phyloP scores from a whole-genome alignment of 1,140 invertebrate species.

The Amphibalanus amphitrite region DNA sequence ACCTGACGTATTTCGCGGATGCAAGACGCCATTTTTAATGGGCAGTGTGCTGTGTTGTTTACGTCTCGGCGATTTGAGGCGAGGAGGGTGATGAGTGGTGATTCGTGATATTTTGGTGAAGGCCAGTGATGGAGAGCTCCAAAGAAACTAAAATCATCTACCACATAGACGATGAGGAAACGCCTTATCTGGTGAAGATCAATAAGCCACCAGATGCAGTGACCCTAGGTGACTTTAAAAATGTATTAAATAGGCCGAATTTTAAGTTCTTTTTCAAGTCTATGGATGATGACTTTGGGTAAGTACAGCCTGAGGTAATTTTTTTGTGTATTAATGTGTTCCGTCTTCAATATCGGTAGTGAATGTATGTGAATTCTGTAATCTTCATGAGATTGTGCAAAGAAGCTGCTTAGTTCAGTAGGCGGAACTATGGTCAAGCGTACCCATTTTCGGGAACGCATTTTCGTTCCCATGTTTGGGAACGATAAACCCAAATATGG shows the following conservation, averaged over 20 bases:
- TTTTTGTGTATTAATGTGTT: not conserved
- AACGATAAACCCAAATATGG: no score
- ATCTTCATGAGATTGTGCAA: no score
- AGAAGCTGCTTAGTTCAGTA: no score
- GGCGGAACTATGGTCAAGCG: no score
- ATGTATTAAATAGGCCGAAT: conserved; percentile 87
- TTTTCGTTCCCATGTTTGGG: no score
- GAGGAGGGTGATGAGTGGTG: not conserved
- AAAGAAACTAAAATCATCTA: conserved; percentile 98
- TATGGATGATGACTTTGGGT: conserved; percentile 98
- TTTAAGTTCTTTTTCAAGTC: conserved; percentile 95
- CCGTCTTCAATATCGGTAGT: no score
- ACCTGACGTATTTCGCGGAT: not conserved
- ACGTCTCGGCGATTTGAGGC: not conserved
- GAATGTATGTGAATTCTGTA: no score
- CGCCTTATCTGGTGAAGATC: conserved; percentile 94
- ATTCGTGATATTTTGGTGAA: not conserved
- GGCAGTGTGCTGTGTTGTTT: conserved; percentile 9
- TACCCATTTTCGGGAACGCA: no score
- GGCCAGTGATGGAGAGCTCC: conserved; percentile 31
- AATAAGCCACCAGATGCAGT: conserved; percentile 86
- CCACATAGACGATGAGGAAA: conserved; percentile 98
- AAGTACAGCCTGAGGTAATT: conserved; percentile 24
- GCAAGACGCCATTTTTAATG: conserved; percentile 3
- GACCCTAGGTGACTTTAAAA: conserved; percentile 92